phyloP scores from a whole-genome alignment of 2,113 vertebrate genomes.

The Ictalurus furcatus region DNA sequence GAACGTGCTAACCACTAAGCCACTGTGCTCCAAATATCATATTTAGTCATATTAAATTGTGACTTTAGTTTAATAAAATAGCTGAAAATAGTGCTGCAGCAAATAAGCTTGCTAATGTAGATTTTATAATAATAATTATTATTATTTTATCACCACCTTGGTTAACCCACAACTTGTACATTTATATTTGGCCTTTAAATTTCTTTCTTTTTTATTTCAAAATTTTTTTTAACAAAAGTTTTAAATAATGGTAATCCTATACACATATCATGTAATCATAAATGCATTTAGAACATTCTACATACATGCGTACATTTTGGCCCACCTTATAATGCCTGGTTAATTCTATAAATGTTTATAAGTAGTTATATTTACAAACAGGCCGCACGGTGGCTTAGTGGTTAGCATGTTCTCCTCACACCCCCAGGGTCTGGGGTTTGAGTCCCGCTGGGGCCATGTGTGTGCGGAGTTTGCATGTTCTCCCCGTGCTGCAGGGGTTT shows the following conservation, averaged over 20 bases:
- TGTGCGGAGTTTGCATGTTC: no score
- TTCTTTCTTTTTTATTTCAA: no score
- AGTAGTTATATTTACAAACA: neutral
- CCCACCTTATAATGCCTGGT: neutral
- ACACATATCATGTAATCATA: neutral
- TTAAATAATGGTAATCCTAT: neutral
- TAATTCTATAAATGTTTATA: neutral
- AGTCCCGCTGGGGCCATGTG: no score
- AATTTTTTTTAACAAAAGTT: neutral
- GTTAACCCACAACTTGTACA: neutral
- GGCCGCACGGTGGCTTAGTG: no score
- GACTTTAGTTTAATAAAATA: neutral
- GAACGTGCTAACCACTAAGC: no score
- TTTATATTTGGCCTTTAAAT: neutral
- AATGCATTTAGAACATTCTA: neutral
- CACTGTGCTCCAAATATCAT: no score
- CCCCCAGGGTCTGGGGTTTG: no score
- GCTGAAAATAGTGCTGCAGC: neutral
- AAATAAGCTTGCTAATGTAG: neutral
- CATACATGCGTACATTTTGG: neutral
- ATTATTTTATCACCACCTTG: neutral
- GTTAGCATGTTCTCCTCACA: no score
- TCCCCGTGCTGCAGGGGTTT: no score
- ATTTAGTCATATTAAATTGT: neutral
- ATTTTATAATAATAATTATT: neutral